A percentile compares a stretch with the other conserved stretches of the same genome.
These are phyloP conservation scores for Drosophila fulvimacula DNA, from an alignment of 2,888 invertebrate species.

Conservation along the genomic window DNA sequence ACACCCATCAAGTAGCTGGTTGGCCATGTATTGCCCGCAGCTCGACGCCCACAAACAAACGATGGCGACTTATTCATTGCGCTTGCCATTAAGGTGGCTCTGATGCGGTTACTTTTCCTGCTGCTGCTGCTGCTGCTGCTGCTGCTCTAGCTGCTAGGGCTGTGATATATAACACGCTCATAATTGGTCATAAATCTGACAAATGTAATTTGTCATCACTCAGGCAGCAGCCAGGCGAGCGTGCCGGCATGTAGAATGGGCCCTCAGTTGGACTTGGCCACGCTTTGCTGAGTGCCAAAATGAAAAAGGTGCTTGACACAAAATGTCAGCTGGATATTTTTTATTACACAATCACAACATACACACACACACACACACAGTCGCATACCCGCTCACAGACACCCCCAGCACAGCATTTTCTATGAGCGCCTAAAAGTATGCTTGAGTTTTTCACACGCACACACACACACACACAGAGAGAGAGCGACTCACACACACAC, in stretches of 20 bases:
- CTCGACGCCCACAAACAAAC: conserved; percentile 69
- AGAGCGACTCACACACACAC: conserved; percentile 3
- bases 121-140: conserved; percentile 5
- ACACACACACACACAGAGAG: conserved; percentile 10
- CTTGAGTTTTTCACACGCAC: conserved; percentile 42
- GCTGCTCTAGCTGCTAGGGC: conserved; percentile 24
- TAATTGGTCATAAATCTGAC: conserved; percentile 84
- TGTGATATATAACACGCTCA: conserved; percentile 84
- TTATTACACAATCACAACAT: conserved; percentile 78
- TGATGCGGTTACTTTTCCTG: conserved; percentile 41
- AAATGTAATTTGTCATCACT: conserved; percentile 84
- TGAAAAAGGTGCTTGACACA: conserved; percentile 82
- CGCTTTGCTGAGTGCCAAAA: conserved; percentile 73
- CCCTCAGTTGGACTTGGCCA: conserved; percentile 52
- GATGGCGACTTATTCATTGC: conserved; percentile 80
- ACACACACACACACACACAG: conserved; percentile 33
- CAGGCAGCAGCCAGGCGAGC: conserved; percentile 70
- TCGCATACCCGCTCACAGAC: conserved; percentile 30
- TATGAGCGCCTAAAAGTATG: conserved; percentile 57
- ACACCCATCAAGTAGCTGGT: conserved; percentile 30
- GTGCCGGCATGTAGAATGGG: conserved; percentile 19
- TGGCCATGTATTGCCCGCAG: conserved; percentile 43
- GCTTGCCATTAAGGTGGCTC: conserved; percentile 79
- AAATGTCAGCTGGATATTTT: conserved; percentile 81
- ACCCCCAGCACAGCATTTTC: conserved; percentile 30